Evolutionary conservation across 1,140 invertebrate genomes (phyloP).

Genomic region (Heliconius congener): DNA sequence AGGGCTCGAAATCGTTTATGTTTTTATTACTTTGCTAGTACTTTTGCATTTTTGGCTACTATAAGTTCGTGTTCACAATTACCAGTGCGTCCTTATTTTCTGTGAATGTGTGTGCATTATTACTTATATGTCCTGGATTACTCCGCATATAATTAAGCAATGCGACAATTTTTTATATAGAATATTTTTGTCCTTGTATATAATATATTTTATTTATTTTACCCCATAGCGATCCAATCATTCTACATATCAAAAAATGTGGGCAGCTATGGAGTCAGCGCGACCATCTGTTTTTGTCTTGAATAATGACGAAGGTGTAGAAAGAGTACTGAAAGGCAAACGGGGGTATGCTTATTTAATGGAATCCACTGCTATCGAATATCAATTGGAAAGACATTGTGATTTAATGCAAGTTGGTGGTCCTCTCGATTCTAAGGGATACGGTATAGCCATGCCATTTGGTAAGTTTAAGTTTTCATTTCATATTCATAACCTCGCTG

Average conservation of each 20-base stretch:
- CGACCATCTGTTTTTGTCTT: slow-evolving; percentile 91
- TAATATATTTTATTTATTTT: neutral
- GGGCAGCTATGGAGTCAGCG: slow-evolving; percentile 91
- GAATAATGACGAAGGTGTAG: slow-evolving; percentile 91
- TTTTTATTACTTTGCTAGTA: no score
- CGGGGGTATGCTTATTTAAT: slow-evolving; percentile 90
- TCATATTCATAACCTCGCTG: neutral
- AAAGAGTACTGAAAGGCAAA: slow-evolving; percentile 87
- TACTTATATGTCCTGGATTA: no score
- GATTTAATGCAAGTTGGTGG: slow-evolving; percentile 89
- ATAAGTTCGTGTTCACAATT: no score
- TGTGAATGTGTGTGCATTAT: no score
- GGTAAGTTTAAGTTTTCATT: slow-evolving; percentile 79
- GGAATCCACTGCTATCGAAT: slow-evolving; percentile 92
- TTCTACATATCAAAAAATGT: slow-evolving; percentile 87
- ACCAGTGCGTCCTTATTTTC: no score
- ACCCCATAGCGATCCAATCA: slow-evolving; percentile 85
- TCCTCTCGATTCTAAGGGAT: slow-evolving; percentile 90
- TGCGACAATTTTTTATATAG: no score
- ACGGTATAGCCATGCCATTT: slow-evolving; percentile 89
- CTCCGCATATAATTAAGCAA: no score
- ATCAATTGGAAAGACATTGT: slow-evolving; percentile 88
- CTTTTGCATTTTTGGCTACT: no score
- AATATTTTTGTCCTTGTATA: no score
- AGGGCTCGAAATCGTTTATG: no score